phyloP scores from a whole-genome alignment of 2,888 invertebrate genomes.

The Cerceris rybyensis region DNA sequence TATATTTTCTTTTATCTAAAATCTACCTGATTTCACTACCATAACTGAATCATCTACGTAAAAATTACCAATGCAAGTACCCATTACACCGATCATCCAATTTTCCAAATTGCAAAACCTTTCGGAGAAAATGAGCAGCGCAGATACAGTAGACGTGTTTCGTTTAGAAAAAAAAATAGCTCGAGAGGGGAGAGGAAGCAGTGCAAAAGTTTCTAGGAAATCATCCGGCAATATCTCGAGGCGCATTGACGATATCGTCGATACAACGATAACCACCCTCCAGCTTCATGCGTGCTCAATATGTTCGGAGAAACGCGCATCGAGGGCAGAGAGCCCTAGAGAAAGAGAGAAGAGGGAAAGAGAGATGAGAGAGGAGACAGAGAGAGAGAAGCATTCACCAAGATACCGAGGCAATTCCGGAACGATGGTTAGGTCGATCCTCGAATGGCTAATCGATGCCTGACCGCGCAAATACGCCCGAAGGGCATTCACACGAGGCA shows the following conservation, averaged over 20 bases:
- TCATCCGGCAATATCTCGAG: constrained; percentile 34
- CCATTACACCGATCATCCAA: no score
- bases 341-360: constrained; percentile 10
- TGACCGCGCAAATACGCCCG: constrained; percentile 58
- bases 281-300: constrained; percentile 40
- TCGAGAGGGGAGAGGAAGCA: neutral
- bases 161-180: neutral
- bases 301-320: constrained; percentile 45
- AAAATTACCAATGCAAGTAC: no score
- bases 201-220: neutral
- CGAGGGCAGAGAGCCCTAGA: constrained; percentile 23
- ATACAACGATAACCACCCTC: constrained; percentile 48
- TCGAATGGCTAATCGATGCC: constrained; percentile 67
- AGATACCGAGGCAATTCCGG: constrained; percentile 59
- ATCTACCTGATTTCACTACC: no score
- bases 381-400: constrained; percentile 37
- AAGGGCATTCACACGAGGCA: constrained; percentile 52
- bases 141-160: neutral
- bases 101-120: neutral
- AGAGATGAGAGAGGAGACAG: constrained; percentile 7
- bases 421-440: constrained; percentile 59
- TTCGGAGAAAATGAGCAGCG: neutral
- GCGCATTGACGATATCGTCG: constrained; percentile 43
- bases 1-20: no score
- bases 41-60: no score